A percentile compares a stretch with the other conserved stretches of the same genome.
Conservation (phyloP, 2,113 vertebrate species). For the Ploceus nigricollis region DNA sequence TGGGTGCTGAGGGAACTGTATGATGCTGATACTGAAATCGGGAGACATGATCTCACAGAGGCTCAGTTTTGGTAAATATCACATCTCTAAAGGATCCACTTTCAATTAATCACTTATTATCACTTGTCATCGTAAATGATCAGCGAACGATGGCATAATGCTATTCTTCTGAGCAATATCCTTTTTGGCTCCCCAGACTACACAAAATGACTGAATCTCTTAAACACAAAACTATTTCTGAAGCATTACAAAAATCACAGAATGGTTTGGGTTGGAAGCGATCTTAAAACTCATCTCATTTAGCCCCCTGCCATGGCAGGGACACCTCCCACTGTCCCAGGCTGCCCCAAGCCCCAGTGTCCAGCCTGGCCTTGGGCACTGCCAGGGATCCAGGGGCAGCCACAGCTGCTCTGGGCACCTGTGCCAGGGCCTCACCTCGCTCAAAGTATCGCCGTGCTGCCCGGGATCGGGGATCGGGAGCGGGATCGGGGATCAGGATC, state of each 20-base stretch:
- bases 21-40: not conserved
- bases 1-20: not conserved
- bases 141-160: not conserved
- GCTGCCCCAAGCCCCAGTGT: not conserved
- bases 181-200: not conserved
- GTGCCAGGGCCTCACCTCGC: not conserved
- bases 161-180: not conserved
- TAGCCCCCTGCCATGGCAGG: not conserved
- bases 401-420: not conserved
- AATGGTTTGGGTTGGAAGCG: not conserved
- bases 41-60: not conserved
- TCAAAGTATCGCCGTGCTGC: too few species aligned
- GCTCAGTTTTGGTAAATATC: not conserved
- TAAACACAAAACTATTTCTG: not conserved
- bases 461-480: fast-evolving
- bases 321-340: not conserved
- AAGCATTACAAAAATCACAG: not conserved
- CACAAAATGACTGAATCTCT: not conserved
- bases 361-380: not conserved
- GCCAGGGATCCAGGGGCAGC: not conserved
- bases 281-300: not conserved
- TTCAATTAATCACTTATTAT: not conserved
- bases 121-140: not conserved
- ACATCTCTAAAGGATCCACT: not conserved
- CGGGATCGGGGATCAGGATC: too few species aligned